Conservation (phyloP, 2,797 vertebrate species). For the Micrastur ruficollis region DNA sequence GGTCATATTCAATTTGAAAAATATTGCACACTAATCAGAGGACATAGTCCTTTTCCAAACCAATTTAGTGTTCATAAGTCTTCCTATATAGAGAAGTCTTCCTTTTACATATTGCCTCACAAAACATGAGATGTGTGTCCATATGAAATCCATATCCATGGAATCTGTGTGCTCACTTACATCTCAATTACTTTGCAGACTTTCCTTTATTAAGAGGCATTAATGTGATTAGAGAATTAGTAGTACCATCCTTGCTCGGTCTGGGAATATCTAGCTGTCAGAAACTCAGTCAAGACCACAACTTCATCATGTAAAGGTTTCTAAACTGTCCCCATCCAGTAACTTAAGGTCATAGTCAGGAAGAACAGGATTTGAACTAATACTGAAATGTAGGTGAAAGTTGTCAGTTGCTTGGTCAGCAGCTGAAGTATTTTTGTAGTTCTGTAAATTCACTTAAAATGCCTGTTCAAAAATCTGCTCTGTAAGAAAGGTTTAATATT, state of each 20-base stretch:
- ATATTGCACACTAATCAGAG: not conserved
- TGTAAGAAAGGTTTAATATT: conserved; percentile 4
- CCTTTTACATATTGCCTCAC: not conserved
- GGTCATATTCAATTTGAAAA: not conserved
- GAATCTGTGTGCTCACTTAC: not conserved
- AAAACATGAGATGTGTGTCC: not conserved
- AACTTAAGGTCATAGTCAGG: not conserved
- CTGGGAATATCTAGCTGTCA: not conserved
- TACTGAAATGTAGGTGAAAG: not conserved
- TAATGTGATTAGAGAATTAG: not conserved
- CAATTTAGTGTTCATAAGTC: not conserved
- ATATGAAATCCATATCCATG: not conserved
- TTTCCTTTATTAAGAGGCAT: not conserved
- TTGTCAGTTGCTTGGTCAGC: not conserved
- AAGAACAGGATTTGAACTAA: not conserved
- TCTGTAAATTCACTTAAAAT: not conserved
- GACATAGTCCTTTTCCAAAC: not conserved
- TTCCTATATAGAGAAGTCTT: not conserved
- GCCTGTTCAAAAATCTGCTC: not conserved
- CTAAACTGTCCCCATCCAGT: not conserved
- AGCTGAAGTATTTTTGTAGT: not conserved
- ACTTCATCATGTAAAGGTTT: not conserved
- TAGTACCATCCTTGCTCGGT: not conserved
- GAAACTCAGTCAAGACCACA: not conserved
- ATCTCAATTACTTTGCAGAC: not conserved